Base-by-base conservation (phyloP, 2,113 vertebrate genomes). In the Gymnogyps californianus region DNA sequence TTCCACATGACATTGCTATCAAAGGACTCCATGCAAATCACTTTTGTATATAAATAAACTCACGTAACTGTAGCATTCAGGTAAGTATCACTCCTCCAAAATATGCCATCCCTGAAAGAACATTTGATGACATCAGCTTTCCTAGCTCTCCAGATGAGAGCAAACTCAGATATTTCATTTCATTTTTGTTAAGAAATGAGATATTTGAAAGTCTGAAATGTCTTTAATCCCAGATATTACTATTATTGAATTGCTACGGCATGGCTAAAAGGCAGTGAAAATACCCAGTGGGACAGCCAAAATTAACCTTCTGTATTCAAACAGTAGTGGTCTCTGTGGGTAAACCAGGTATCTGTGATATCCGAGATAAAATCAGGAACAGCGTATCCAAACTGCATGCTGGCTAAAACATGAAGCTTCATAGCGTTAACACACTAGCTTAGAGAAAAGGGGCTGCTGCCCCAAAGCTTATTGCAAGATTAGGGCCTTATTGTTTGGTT, bases 371-470 rank as follows among this genome's bases (percentile, higher is more conserved):
- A 74, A 42, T 49, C 28, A 61, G 31, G 64, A 88, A 47, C 16
- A 51, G 59, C 0, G 0, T 32, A 36, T 32, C 44, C 52, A 83
- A 8, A 49, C 36, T n/a, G 6, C 11, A 2, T 32, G 34, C 75
- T 82, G 44, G n/a, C 67, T 94, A 24, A 74, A 81, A 32, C 13
- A 32, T 13, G 14, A 66, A 64, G 42, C 46, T 66, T 81, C 34
- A 44, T 16, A 15, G 16, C 13, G 11, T 64, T 81, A 65, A 67
- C 24, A 28, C 13, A 17, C 1, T 36, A 49, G 16, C 18, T 87
- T 32, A 79, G 44, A 67, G 57, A 40, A 90, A 79, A 3, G 4
- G 55, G n/a, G 28, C 24, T 65, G 70, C 70, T 92, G 75, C 54
- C 67, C 7, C 42, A 74, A 59, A 80, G 46, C 28, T 70, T 61